Base-by-base conservation (phyloP, 2,888 invertebrate species). In the Rhagonycha fulva region DNA sequence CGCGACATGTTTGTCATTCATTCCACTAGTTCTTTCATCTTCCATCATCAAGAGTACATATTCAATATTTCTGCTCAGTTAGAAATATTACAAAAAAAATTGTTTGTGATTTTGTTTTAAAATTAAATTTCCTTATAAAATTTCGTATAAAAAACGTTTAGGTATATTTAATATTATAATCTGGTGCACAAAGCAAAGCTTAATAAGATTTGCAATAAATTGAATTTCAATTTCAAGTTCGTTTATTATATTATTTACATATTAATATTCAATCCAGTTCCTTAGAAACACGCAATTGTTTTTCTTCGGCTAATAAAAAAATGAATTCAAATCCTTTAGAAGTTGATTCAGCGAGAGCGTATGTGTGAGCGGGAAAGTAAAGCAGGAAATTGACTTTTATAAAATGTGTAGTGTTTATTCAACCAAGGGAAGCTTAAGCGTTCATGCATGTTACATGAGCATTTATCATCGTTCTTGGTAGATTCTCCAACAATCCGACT, bases 381-480 rank as follows among this genome's bases (percentile, higher is more conserved):
- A 81, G 79, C 83, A 82, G 84, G 84, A 84, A 84, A 84, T 84
- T 84, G 84, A 84, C 84, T 84, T 84, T 84, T 83, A 84, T 83
- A 82, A 84, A 84, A 84, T 82, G 82, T 84, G 83, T 82, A 83
- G 82, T 84, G 84, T 84, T 84, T 84, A 83, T 84, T 83, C 82
- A 83, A 83, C 80, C 82, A 73, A 76, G 79, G 81, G 79, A 76
- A 81, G 83, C 82, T 83, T 82, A 82, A 81, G 81, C 79, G 78
- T 80, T 81, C 81, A 83, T 84, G 83, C 83, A 81, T 80, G 80
- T 80, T 81, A 76, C 71, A 78, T 78, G 78, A 73, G 72, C 72
- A 69, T 78, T 75, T 76, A 78, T 78, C 78, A 78, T 77, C 77
- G 71, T 74, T 71, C 74, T 68, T 63, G 62, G 71, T 72, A 67